Percentiles rank a stretch among this genome's conserved stretches.
Conservation (phyloP, 2,888 invertebrate species). For the Griposia aprilina region DNA sequence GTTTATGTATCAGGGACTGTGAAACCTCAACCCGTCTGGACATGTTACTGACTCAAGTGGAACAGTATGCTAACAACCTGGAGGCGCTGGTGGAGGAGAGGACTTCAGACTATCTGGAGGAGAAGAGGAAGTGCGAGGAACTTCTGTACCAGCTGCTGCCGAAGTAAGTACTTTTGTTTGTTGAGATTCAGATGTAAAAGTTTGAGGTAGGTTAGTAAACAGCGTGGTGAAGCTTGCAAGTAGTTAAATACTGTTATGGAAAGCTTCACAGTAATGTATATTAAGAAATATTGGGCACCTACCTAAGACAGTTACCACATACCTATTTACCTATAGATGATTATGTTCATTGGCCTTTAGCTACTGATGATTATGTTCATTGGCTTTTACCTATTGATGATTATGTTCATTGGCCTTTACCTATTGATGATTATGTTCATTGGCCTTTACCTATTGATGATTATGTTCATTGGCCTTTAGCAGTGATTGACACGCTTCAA, state of each 20-base stretch:
- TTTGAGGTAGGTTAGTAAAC: too few relatives aligned
- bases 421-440: background rate
- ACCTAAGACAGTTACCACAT: too few relatives aligned
- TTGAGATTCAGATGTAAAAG: too few relatives aligned
- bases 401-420: background rate
- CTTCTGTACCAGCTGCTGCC: slow-evolving; percentile 98
- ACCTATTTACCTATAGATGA: too few relatives aligned
- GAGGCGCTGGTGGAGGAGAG: slow-evolving; percentile 99
- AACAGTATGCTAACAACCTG: slow-evolving; percentile 99
- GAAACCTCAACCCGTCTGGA: slow-evolving; percentile 98
- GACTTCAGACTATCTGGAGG: slow-evolving; percentile 98
- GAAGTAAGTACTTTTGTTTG: slow-evolving; percentile 90
- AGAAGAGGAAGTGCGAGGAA: slow-evolving; percentile 99
- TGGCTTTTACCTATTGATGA: background rate
- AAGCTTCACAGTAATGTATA: background rate
- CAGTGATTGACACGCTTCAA: too few relatives aligned
- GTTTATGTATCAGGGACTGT: slow-evolving; percentile 92
- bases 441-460: background rate
- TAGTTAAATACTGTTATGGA: background rate
- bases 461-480: background rate
- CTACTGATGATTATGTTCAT: background rate
- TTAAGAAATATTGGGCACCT: background rate
- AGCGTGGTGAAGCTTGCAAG: background rate
- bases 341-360: too few relatives aligned
- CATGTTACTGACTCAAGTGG: slow-evolving; percentile 98